These are phyloP conservation scores for Calephelis perditalis DNA, from an alignment of 2,888 invertebrate species.

Conservation along the genomic window DNA sequence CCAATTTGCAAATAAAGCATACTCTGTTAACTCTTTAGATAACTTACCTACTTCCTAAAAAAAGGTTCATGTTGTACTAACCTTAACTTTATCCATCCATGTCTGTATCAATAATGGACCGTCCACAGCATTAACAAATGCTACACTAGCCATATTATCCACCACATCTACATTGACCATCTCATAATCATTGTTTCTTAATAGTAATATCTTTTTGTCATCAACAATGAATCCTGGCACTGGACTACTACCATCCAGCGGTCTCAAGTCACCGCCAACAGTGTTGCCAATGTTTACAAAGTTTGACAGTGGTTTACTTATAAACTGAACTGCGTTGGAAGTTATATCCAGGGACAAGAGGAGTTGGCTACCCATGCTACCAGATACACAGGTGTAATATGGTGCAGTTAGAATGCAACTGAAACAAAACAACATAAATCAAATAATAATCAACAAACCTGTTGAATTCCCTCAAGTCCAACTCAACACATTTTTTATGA, in stretches of 20 bases:
- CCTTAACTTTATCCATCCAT: constrained; percentile 54
- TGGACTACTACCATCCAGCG: constrained; percentile 48
- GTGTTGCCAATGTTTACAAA: constrained; percentile 37
- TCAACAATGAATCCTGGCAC: constrained; percentile 60
- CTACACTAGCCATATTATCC: constrained; percentile 48
- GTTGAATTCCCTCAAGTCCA: no score
- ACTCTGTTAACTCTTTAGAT: no score
- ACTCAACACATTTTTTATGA: no score
- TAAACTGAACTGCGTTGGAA: constrained; percentile 66
- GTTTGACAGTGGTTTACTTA: constrained; percentile 63
- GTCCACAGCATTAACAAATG: constrained; percentile 48
- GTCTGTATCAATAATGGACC: constrained; percentile 54
- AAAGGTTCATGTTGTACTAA: constrained; percentile 26
- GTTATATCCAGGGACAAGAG: constrained; percentile 81
- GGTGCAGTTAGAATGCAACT: constrained; percentile 81
- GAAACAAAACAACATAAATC: constrained; percentile 33
- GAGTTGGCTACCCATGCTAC: constrained; percentile 59
- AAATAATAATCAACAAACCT: no score
- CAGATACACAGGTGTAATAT: constrained; percentile 82
- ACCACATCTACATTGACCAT: constrained; percentile 39
- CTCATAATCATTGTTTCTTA: constrained; percentile 52
- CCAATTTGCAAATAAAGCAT: no score
- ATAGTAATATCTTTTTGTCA: constrained; percentile 52
- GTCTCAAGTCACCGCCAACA: constrained; percentile 40
- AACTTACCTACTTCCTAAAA: neutral